Evolutionary conservation across 92 coral and sea anemone species (phyloP).

Genomic region (Anthopleura xanthogrammica): DNA sequence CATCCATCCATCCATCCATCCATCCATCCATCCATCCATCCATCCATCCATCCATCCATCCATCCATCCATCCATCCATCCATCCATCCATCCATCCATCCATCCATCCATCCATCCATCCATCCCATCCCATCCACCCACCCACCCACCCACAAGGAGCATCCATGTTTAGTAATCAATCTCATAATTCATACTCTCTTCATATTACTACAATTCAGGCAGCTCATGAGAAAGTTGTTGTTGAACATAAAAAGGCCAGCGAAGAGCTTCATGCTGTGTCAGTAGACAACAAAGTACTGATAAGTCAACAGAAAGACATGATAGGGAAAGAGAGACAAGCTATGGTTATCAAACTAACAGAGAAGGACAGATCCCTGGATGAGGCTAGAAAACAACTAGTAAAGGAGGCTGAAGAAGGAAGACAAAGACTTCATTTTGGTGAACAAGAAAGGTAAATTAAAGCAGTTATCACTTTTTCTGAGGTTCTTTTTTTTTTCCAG

Average conservation of each 20-base stretch:
- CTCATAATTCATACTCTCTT: not conserved
- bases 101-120: too few relatives aligned
- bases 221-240: constrained; percentile 58
- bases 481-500: too few relatives aligned
- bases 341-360: constrained; percentile 65
- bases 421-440: constrained; percentile 39
- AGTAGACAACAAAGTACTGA: constrained; percentile 84
- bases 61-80: too few relatives aligned
- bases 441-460: constrained; percentile 70
- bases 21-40: too few relatives aligned
- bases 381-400: constrained; percentile 68
- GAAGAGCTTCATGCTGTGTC: constrained; percentile 59
- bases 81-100: too few relatives aligned
- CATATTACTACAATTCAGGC: constrained; percentile 46
- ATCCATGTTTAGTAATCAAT: too few relatives aligned
- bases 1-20: too few relatives aligned
- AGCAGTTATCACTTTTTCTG: too few relatives aligned
- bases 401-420: constrained; percentile 72
- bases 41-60: too few relatives aligned
- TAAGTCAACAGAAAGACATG: constrained; percentile 83
- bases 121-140: too few relatives aligned
- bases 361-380: constrained; percentile 78
- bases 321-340: constrained; percentile 68
- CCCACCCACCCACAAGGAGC: too few relatives aligned
- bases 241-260: constrained; percentile 71